Evolutionary conservation across 2,888 invertebrate genomes (phyloP), one percentile per base, ranked within the genome.

Genomic region (Netelia melanura): DNA sequence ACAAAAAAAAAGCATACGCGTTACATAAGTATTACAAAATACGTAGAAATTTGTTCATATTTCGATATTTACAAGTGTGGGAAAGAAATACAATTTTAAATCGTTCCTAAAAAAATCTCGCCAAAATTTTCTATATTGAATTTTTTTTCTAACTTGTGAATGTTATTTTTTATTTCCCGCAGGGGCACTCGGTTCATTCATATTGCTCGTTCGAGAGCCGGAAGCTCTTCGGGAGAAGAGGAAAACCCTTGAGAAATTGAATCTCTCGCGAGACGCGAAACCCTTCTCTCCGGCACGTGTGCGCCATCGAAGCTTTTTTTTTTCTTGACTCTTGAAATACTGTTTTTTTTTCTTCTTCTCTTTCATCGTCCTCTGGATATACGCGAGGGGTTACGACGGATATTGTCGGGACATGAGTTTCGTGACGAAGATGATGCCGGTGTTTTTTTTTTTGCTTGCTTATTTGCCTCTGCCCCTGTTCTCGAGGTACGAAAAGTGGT

Each of bases 201-300:
- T 56, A 70, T 62, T 76, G 64, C 44, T 21, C 25, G 17, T 38
- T 65, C 30, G 58, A 82, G 81, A 65, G 65, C 81, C 77, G 81
- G 81, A 82, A 82, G 65, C 70, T 65, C 65, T 68, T 76, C 48
- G 71, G 43, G 64, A 65, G 48, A 71, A 82, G 81, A 65, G 71
- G 64, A 48, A 77, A 77, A 65, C 76, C 76, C 81, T 82, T 25
- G 71, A 82, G 81, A 75, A 62, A 68, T 54, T 61, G 75, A 75
- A 77, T 65, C 70, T 77, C 65, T 65, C 74, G 61, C 61, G 67
- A 81, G 67, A 75, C 30, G 38, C 38, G 44, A 77, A 77, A 67
- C 65, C 68, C 77, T 77, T 68, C 64, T 54, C 68, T 11, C 58
- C 58, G 21, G 77, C 77, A 77, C 77, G 77, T 68, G 77, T 68